A percentile compares a stretch with the other conserved stretches of the same genome.
Evolutionary conservation across 2,797 vertebrate genomes (phyloP).

Genomic region (Semotilus atromaculatus): DNA sequence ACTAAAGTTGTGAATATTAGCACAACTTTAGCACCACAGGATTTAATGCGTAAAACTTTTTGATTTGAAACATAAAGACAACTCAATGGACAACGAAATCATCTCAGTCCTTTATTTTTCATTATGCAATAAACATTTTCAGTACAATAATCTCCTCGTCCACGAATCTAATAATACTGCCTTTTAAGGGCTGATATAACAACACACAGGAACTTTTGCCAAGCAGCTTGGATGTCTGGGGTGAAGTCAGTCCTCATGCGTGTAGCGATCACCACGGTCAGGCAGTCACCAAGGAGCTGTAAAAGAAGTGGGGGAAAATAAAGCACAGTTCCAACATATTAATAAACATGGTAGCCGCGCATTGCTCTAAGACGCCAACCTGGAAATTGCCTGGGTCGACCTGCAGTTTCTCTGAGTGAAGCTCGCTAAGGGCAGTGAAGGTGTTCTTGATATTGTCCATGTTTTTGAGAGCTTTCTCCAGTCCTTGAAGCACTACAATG

Average conservation of each 20-base stretch:
- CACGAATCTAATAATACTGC: constrained; percentile 80
- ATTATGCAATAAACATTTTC: background rate
- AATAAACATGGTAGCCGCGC: background rate
- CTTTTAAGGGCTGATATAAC: constrained; percentile 80
- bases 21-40: too few relatives aligned
- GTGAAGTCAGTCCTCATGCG: constrained; percentile 73
- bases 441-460: constrained; percentile 81
- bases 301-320: background rate
- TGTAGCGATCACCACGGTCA: constrained; percentile 72
- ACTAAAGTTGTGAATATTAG: background rate
- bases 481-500: constrained; percentile 80
- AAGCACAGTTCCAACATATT: background rate
- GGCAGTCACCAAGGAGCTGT: constrained; percentile 78
- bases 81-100: background rate
- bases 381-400: constrained; percentile 90
- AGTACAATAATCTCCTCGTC: background rate
- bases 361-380: constrained; percentile 55
- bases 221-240: constrained; percentile 72
- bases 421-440: constrained; percentile 78
- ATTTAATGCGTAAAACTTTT: background rate
- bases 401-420: constrained; percentile 86
- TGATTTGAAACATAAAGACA: background rate
- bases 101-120: background rate
- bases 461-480: constrained; percentile 84
- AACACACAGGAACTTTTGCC: constrained; percentile 76